Conservation (phyloP, 2,888 invertebrate genomes). For the Caenorhabditis sp. region DNA sequence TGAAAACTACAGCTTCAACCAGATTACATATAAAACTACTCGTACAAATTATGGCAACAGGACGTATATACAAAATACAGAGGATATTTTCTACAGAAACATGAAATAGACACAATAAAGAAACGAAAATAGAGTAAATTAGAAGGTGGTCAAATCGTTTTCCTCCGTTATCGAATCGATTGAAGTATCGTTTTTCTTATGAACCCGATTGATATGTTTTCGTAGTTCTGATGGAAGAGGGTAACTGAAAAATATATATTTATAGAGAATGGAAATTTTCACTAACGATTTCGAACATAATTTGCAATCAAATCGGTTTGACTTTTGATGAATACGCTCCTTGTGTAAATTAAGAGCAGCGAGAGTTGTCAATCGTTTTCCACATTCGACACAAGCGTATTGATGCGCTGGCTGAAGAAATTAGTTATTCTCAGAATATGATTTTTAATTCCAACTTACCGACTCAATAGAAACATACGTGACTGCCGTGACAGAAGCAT, state of each 20-base stretch:
- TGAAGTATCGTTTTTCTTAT: conserved; percentile 4
- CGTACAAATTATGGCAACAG: not conserved
- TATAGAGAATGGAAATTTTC: not conserved
- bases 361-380: conserved; percentile 42
- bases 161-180: not conserved
- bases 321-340: conserved; percentile 31
- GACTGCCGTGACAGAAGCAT: conserved; percentile 23
- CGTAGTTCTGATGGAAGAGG: conserved; percentile 38
- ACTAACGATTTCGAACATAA: conserved; percentile 31
- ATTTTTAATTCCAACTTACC: conserved; percentile 15
- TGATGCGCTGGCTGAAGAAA: conserved; percentile 43
- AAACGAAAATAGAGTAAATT: too few species aligned
- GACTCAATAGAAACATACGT: conserved; percentile 37
- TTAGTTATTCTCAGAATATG: not conserved
- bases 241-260: conserved; percentile 9
- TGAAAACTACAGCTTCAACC: not conserved
- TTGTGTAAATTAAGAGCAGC: conserved; percentile 37
- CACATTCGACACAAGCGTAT: conserved; percentile 43
- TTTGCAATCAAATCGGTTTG: conserved; percentile 15
- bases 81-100: too few species aligned
- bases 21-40: not conserved
- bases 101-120: too few species aligned
- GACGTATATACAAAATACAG: not conserved
- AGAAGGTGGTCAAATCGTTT: not conserved
- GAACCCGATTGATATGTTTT: conserved; percentile 33